phyloP scores from a whole-genome alignment of 2,113 vertebrate species.

The Pristiophorus japonicus region DNA sequence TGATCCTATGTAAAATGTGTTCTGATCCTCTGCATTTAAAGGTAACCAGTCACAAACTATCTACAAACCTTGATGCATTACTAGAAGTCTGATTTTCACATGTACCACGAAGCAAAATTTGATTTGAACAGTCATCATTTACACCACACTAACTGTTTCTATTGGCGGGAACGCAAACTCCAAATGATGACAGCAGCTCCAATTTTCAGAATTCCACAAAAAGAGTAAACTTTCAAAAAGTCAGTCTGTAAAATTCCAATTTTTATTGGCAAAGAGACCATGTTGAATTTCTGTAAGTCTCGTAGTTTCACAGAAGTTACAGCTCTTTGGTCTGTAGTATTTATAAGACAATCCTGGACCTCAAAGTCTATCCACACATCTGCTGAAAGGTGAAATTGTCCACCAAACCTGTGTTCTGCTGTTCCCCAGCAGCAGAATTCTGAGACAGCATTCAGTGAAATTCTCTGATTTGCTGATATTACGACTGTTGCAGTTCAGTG shows the following conservation, averaged over 20 bases:
- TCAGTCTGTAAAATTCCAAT: neutral
- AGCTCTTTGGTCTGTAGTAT: neutral
- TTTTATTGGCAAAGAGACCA: neutral
- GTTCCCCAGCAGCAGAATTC: neutral
- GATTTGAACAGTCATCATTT: too few species aligned
- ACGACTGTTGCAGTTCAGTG: too few species aligned
- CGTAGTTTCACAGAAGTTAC: neutral
- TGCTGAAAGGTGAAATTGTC: neutral
- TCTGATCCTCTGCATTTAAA: neutral
- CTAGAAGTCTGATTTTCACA: neutral
- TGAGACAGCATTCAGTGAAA: neutral
- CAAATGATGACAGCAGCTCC: neutral
- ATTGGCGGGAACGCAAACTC: neutral
- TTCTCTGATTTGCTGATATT: neutral
- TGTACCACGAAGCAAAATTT: too few species aligned
- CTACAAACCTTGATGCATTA: neutral
- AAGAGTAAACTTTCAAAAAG: neutral
- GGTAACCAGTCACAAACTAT: neutral
- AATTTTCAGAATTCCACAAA: neutral
- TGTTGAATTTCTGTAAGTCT: neutral
- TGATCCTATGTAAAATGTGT: neutral
- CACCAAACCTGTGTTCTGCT: neutral
- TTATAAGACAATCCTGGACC: neutral
- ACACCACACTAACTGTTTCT: neutral
- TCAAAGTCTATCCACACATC: neutral